Evolutionary conservation across 1,140 invertebrate species (phyloP), one percentile per base, ranked within the genome.

Genomic region (Galleria mellonella): DNA sequence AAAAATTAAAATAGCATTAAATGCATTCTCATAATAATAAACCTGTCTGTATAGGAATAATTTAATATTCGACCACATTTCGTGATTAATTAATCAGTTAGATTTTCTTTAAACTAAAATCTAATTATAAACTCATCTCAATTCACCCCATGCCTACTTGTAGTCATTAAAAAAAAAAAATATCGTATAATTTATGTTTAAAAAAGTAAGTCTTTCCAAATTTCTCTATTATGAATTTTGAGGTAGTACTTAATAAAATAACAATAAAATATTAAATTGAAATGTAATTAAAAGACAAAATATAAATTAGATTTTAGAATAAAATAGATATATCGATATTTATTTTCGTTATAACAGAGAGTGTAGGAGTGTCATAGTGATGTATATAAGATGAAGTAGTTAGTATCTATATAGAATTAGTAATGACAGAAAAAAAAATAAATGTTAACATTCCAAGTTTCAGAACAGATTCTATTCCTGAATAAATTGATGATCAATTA

Each of bases 401-500:
- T 67, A 70, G 55, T 9, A 36, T n/a, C n/a, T n/a, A n/a, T 17
- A 39, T 64, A 72, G 62, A 42, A 10, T 36, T 53, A 54, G 40
- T 43, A 47, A 41, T 46, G 41, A 23, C 17, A 23, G n/a, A n/a
- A n/a, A 35, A 47, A 41, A 49, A 51, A 53, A 73, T 67, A 57
- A 53, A 67, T 66, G 60, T 72, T 72, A 68, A 41, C 30, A 61
- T 76, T 73, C 70, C 38, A 62, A 42, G 63, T 72, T 63, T 73
- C 58, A 62, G 53, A 72, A 67, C 64, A 77, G 67, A 76, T 74
- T 81, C 68, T 77, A 81, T 77, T 75, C 73, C 70, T 51, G 51
- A 81, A 76, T 81, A 81, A 81, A 81, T 60, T 60, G 43, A 77
- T 58, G 45, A 68, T 46, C 42, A 49, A 54, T 55, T 32, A 11